phyloP scores from a whole-genome alignment of 2,797 vertebrate species.

The Thaleichthys pacificus region DNA sequence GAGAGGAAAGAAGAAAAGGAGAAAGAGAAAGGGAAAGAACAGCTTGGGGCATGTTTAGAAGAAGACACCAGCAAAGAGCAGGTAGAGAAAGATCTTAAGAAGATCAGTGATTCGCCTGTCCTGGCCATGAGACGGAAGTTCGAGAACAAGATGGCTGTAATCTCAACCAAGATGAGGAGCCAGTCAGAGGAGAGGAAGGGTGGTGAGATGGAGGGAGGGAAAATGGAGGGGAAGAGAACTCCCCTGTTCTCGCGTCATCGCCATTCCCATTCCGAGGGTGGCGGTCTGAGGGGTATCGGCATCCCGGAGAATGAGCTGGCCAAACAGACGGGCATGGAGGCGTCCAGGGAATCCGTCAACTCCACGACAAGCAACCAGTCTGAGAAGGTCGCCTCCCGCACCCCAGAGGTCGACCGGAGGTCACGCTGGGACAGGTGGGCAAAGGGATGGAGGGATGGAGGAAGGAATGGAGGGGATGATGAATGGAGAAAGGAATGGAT shows the following conservation, averaged over 20 bases:
- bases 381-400: conserved; percentile 50
- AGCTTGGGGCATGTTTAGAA: not conserved
- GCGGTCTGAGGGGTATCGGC: conserved; percentile 78
- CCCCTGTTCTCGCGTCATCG: conserved; percentile 77
- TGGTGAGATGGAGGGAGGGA: conserved; percentile 42
- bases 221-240: conserved; percentile 73
- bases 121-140: conserved; percentile 81
- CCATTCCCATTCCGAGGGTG: conserved; percentile 84
- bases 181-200: conserved; percentile 79
- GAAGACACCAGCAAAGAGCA: conserved; percentile 52
- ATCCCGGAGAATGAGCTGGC: conserved; percentile 83
- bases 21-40: conserved; percentile 12
- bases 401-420: conserved; percentile 66
- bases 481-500: too few relatives aligned
- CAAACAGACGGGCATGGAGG: conserved; percentile 56
- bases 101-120: conserved; percentile 77
- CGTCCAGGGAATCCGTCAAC: conserved; percentile 86
- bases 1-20: conserved; percentile 55
- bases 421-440: conserved; percentile 91
- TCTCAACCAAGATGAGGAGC: conserved; percentile 79
- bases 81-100: conserved; percentile 54
- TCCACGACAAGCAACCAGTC: conserved; percentile 81
- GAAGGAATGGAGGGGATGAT: too few relatives aligned
- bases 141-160: conserved; percentile 80
- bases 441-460: not conserved